Percentiles rank a stretch among this genome's conserved stretches.
Conservation (phyloP, 2,888 invertebrate species). For the Yponomeuta sedellus region DNA sequence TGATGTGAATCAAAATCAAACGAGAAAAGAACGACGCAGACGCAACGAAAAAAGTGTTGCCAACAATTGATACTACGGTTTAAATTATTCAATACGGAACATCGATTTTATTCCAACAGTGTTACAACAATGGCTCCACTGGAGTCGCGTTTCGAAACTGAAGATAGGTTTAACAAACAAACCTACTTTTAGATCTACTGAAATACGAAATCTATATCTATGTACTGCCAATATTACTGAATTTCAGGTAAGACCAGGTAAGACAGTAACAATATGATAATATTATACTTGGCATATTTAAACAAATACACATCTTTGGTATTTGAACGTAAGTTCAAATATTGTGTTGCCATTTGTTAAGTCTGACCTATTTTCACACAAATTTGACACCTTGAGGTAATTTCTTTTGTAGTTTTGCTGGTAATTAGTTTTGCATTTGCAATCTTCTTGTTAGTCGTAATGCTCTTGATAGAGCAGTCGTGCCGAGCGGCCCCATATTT, state of each 20-base stretch:
- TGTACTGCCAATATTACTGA: no score
- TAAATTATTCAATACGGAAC: neutral
- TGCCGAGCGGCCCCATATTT: no score
- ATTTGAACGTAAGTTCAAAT: neutral
- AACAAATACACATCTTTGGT: neutral
- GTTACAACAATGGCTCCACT: neutral
- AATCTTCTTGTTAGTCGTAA: no score
- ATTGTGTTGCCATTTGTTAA: neutral
- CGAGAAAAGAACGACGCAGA: constrained; percentile 28
- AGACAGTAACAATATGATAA: no score
- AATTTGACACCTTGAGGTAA: neutral
- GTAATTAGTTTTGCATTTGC: neutral
- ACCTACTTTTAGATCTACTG: no score
- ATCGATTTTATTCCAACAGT: neutral
- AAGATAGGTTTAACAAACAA: no score
- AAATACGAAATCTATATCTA: no score
- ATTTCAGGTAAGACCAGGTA: no score
- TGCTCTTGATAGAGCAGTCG: no score
- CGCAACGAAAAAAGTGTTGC: constrained; percentile 20
- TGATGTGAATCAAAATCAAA: no score
- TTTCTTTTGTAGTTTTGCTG: no score
- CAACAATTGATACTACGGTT: constrained; percentile 10
- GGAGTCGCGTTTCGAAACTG: no score
- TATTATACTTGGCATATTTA: neutral
- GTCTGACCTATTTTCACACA: neutral